Base-by-base conservation (phyloP, 2,113 vertebrate species). In the Arvicanthis niloticus region DNA sequence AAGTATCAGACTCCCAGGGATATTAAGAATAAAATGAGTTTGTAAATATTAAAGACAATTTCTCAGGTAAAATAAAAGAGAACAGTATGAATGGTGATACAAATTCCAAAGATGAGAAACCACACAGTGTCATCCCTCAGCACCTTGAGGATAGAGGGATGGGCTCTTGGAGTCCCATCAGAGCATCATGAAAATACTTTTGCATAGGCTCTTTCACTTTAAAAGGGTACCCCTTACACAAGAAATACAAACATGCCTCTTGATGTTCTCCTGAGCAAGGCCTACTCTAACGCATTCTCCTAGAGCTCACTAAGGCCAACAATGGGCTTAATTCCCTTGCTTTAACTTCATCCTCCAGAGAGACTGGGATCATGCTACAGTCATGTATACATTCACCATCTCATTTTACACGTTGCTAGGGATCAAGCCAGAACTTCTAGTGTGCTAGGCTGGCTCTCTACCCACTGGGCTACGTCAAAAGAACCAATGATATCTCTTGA, bases 221-320 rank as follows among this genome's bases (percentile, higher is more conserved):
- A 15, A 16, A 42, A 9, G 92, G 9, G 42, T 17, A 81, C 86
- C 7, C 53, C 16, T 81, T 48, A 67, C 37, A 26, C 1, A 37
- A 19, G 13, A 56, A 77, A 62, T 42, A 65, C 19, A 92, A 56
- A 12, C 12, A 24, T 75, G 16, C 42, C 58, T 92, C 62, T 45
- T 77, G 29, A 37, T 87, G 21, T 70, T n/a, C 34, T 40, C 72
- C 19, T 53, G 45, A 70, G 45, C 29, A 68, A 37, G 29, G 19
- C 11, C 42, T 48, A 19, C 9, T 48, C 9, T 31, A 67, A 4
- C 10, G 3, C 26, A 86, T 67, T 5, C 60, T 19, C 34, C 24
- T 37, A 0, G 16, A 37, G 5, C 2, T 48, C 19, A 1, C 17
- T 48, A 40, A 34, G 19, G 1, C 6, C 16, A 34, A 78, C 0